Evolutionary conservation across 2,888 invertebrate species (phyloP), one percentile per base, ranked within the genome.

Genomic region (Pocota personata): DNA sequence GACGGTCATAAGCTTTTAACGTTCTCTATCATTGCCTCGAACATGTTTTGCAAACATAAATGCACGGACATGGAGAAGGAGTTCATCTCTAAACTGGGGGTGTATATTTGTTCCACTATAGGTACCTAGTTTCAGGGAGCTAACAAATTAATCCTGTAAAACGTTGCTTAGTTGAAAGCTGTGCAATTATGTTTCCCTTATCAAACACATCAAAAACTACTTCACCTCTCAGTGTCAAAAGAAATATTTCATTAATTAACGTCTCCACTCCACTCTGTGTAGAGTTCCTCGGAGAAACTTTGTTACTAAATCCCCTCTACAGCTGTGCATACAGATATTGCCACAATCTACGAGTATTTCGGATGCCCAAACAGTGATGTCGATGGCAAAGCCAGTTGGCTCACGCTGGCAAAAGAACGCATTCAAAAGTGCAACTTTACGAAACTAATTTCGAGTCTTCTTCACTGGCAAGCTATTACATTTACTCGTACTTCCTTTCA

Each of bases 221-320:
- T 62, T 62, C 40, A 62, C 40, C 46, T 66, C 46, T 3, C 55
- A 48, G 43, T 57, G 43, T 57, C 46, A 66, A 35, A 57, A 66
- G 76, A 66, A 76, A 48, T 50, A 60, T 73, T 66, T 66, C 66
- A 57, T 66, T 66, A 76, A 76, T 66, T 76, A 67, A 62, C 27
- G 46, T 64, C 46, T 32, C 6, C 35, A 10, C 12, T 40, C 37
- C 35, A 14, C 24, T 2, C 19, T 8, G 12, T 3, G 24, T 14
- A 10, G 6, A 7, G 21, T 14, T 37, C 14, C 43, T 43, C 30
- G 24, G 3, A 0, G 37, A 50, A 46, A 58, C 57, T 71, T 71
- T 71, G 40, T 46, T 57, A 71, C 32, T 21, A 19, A 55, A 57
- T n/a, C 32, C 43, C 40, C 8, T n/a, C 2, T 6, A 30, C 21